These are phyloP conservation scores for Chelonus formosanus DNA, from an alignment of 2,888 invertebrate genomes.

Conservation along the genomic window DNA sequence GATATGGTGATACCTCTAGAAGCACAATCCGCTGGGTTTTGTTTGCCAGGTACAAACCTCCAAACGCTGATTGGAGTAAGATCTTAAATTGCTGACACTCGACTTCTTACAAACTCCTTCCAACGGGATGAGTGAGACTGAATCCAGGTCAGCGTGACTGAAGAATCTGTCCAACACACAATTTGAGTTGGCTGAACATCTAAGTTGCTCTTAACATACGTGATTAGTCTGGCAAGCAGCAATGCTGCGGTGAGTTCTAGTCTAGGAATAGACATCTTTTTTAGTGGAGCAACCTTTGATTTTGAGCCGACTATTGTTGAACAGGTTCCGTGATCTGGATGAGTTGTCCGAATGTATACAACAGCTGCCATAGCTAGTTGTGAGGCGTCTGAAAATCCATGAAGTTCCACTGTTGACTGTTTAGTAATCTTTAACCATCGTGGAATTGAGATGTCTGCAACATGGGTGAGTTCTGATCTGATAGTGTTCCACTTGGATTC, in stretches of 20 bases:
- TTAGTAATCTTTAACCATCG: conserved; percentile 28
- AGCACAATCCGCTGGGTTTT: conserved; percentile 14
- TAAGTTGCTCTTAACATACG: conserved; percentile 19
- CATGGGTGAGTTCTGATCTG: conserved; percentile 15
- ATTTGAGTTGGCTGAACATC: conserved; percentile 2
- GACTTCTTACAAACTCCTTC: no score
- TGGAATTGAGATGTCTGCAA: conserved; percentile 30
- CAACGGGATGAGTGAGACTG: conserved; percentile 32
- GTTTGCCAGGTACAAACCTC: conserved; percentile 14
- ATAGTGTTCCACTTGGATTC: conserved; percentile 21
- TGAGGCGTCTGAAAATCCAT: conserved; percentile 40
- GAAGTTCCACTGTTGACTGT: conserved; percentile 27
- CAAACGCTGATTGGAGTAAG: conserved; percentile 13
- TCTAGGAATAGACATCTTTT: conserved; percentile 40
- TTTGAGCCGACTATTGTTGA: conserved; percentile 23
- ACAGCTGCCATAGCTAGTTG: conserved; percentile 38
- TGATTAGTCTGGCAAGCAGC: conserved; percentile 31
- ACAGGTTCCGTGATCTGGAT: no score
- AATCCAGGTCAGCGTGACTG: conserved; percentile 38
- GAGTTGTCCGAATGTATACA: conserved; percentile 14
- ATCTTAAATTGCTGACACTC: conserved; percentile 40
- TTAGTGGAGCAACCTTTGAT: conserved; percentile 31
- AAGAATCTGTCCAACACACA: conserved; percentile 37
- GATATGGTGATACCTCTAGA: neutral
- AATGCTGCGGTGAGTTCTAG: conserved; percentile 44